Base-by-base conservation (phyloP, 2,113 vertebrate genomes). In the Sula dactylatra region DNA sequence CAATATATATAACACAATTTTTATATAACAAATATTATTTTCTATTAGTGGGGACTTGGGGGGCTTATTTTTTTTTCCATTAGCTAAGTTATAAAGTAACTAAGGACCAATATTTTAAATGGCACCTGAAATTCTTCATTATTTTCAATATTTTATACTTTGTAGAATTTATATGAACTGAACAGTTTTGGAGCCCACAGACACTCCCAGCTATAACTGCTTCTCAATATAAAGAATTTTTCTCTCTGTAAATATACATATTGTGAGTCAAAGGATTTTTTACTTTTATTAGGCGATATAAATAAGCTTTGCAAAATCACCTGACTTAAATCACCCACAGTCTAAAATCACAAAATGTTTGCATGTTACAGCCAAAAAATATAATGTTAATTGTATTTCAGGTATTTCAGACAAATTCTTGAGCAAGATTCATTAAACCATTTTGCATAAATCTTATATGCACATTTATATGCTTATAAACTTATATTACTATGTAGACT, bases 381-480 rank as follows among this genome's bases (percentile, higher is more conserved):
- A 12, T 13, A 47, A 25, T 34, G 3, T 19, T 44, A 77, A 26
- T 71, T 88, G 5, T 69, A n/a, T 52, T 56, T 74, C 10, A 45
- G 21, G 16, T 79, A 83, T 61, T 44, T 90, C 18, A 78, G 36
- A 50, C 10, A 80, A 90, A 55, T 19, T 19, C 14, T 32, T 44
- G 24, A 73, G 2, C 11, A 76, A 82, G 15, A 62, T 45, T 58
- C 25, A 40, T 15, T 54, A 81, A 78, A 50, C 1, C 1, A 38
- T 65, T 80, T 69, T 50, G 17, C 13, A 56, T 65, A 61, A 42
- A 25, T 34, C 17, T 88, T 81, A 25, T 5, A 47, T 36, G 19
- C 12, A 62, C 12, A 36, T 47, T 77, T 22, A 42, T 49, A 47
- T 0, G 1, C 3, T 65, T 56, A 36, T 5, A 55, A 2, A 1